Conservation (phyloP, 2,113 vertebrate genomes). For the Guaruba guarouba region DNA sequence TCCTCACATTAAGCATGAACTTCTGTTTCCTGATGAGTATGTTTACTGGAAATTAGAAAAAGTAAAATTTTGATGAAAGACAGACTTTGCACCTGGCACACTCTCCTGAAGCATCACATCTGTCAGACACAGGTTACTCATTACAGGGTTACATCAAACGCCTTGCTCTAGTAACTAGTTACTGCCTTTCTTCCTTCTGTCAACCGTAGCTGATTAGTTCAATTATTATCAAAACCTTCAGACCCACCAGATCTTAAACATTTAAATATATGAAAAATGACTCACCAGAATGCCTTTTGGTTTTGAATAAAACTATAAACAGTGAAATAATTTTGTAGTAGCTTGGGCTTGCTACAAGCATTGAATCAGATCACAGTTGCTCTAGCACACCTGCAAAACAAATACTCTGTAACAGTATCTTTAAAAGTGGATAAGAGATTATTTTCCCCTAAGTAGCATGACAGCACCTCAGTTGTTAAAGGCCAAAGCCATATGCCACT, state of each 20-base stretch:
- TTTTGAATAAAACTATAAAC: not conserved
- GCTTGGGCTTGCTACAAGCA: slow-evolving; percentile 5
- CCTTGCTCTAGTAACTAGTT: not conserved
- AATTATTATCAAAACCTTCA: not conserved
- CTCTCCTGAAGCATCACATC: not conserved
- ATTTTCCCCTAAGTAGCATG: not conserved
- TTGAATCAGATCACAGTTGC: slow-evolving; percentile 6
- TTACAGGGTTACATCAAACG: not conserved
- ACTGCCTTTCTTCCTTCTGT: not conserved
- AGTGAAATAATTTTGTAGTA: not conserved
- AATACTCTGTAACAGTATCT: not conserved
- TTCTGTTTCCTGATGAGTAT: not conserved
- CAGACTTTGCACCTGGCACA: not conserved
- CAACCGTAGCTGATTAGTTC: not conserved
- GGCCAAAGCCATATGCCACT: not conserved
- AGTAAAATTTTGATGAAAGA: not conserved
- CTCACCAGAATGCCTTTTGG: not conserved
- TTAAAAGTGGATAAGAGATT: not conserved
- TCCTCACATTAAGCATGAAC: not conserved
- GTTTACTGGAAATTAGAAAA: not conserved
- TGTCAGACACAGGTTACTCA: not conserved
- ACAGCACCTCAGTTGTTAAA: not conserved
- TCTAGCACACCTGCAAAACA: not conserved
- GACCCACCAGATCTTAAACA: not conserved
- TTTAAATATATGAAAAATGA: not conserved